Percentiles rank a stretch among this genome's conserved stretches.
Evolutionary conservation across 2,888 invertebrate species (phyloP).

Genomic region (Callyntrura sp.): DNA sequence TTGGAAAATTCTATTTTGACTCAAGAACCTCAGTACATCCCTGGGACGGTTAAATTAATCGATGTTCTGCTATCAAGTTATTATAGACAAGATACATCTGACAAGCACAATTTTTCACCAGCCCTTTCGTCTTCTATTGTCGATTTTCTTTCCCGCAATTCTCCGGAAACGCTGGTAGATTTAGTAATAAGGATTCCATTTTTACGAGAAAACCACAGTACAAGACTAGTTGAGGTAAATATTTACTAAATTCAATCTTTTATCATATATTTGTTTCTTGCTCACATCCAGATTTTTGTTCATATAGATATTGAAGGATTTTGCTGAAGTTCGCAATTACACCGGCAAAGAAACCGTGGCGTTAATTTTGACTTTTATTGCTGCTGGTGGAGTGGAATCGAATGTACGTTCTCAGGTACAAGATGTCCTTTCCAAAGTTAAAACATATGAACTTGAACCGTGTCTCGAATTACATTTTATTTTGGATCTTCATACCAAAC

Average conservation of each 20-base stretch:
- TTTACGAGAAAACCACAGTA: slow-evolving; percentile 81
- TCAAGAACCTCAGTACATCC: slow-evolving; percentile 79
- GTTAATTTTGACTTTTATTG: slow-evolving; percentile 81
- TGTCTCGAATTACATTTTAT: slow-evolving; percentile 69
- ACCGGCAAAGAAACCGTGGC: slow-evolving; percentile 79
- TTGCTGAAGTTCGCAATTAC: slow-evolving; percentile 69
- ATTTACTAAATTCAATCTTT: slow-evolving; percentile 65
- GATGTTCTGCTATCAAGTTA: slow-evolving; percentile 74
- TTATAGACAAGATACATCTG: slow-evolving; percentile 57
- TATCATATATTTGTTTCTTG: slow-evolving; percentile 56
- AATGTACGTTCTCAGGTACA: slow-evolving; percentile 78
- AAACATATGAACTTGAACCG: slow-evolving; percentile 46
- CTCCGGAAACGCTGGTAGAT: slow-evolving; percentile 77
- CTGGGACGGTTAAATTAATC: slow-evolving; percentile 81
- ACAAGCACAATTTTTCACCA: slow-evolving; percentile 78
- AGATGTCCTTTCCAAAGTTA: slow-evolving; percentile 77
- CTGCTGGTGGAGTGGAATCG: slow-evolving; percentile 79
- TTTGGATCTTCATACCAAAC: slow-evolving; percentile 69
- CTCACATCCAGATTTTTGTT: neutral
- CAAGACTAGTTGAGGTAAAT: slow-evolving; percentile 79
- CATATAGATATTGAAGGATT: slow-evolving; percentile 79
- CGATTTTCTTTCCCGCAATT: slow-evolving; percentile 80
- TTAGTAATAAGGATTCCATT: slow-evolving; percentile 80
- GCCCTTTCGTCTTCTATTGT: slow-evolving; percentile 80
- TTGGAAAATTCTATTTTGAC: slow-evolving; percentile 76